Evolutionary conservation across 2,113 vertebrate species (phyloP).

Genomic region (Drymodes brunneopygia): DNA sequence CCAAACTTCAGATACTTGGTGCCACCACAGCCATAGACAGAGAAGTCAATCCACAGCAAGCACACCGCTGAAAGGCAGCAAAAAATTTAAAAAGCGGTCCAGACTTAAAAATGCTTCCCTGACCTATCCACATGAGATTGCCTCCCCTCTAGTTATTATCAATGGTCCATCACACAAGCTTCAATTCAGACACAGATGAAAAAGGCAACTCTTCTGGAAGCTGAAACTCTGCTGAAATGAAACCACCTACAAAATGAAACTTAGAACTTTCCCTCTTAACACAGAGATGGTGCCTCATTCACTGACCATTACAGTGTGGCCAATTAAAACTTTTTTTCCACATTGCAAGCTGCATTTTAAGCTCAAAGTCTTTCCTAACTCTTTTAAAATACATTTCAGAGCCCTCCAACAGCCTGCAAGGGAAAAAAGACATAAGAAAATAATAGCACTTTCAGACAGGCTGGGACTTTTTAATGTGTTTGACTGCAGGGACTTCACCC

Average conservation of each 20-base stretch:
- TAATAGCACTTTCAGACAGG: neutral
- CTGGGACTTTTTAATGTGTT: neutral
- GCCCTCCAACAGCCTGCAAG: neutral
- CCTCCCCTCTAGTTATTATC: conserved; percentile 6
- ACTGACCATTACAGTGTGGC: neutral
- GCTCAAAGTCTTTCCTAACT: neutral
- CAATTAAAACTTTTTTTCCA: neutral
- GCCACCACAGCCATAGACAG: neutral
- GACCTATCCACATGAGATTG: neutral
- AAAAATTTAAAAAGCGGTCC: neutral
- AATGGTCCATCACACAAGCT: neutral
- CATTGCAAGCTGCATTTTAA: neutral
- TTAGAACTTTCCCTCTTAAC: neutral
- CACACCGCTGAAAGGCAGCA: neutral
- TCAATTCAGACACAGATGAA: neutral
- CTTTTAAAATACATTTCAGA: neutral
- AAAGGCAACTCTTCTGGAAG: neutral
- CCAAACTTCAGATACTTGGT: neutral
- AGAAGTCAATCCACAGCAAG: neutral
- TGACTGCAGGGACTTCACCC: neutral
- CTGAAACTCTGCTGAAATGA: neutral
- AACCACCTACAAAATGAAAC: neutral
- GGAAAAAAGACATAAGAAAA: neutral
- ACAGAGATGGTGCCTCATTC: neutral
- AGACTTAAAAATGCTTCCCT: neutral